Percentiles rank a stretch among this genome's conserved stretches.
phyloP scores from a whole-genome alignment of 1,140 invertebrate species.

The Monomorium pharaonis region DNA sequence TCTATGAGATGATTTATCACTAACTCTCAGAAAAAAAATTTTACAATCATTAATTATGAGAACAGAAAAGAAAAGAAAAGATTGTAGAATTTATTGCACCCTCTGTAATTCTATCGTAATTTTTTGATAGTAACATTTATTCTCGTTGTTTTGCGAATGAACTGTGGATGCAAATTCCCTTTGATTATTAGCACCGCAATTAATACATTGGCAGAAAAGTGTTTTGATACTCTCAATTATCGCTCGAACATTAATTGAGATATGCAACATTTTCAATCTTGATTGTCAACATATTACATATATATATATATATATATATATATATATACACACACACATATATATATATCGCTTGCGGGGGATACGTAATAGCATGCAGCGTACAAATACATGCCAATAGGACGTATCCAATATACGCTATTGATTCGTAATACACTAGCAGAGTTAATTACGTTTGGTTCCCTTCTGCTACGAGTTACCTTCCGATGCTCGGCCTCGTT shows the following conservation, averaged over 20 bases:
- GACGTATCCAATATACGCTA: conserved; percentile 42
- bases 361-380: conserved; percentile 33
- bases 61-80: background rate
- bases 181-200: background rate
- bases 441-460: conserved; percentile 44
- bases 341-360: conserved; percentile 4
- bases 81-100: conserved; percentile 5
- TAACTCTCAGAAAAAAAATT: background rate
- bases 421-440: conserved; percentile 51
- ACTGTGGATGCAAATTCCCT: background rate
- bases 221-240: background rate
- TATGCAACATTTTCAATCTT: conserved; percentile 30
- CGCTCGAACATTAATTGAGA: conserved; percentile 15
- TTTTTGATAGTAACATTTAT: background rate
- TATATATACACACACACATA: background rate
- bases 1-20: background rate
- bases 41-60: background rate
- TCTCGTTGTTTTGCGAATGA: background rate
- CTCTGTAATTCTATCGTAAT: background rate
- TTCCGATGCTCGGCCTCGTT: background rate
- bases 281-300: conserved; percentile 30
- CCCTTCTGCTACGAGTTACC: conserved; percentile 21
- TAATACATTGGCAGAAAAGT: conserved; percentile 1
- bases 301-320: too few species aligned
- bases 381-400: conserved; percentile 21